phyloP scores from a whole-genome alignment of 2,888 invertebrate genomes.

The Mesorhabditis sp. region DNA sequence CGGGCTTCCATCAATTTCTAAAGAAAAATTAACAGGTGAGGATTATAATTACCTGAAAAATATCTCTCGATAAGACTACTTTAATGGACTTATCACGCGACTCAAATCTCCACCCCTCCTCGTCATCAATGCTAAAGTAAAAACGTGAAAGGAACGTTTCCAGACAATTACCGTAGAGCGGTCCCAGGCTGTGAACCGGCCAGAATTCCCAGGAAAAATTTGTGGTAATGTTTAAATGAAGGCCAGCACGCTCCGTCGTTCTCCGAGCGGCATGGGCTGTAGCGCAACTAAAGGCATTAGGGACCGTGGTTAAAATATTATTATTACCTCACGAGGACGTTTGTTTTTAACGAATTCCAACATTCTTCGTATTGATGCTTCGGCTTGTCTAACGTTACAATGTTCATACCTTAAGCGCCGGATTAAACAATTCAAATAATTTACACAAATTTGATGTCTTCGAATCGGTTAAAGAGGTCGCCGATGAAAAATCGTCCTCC shows the following conservation, averaged over 20 bases:
- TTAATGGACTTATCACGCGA: conserved; percentile 37
- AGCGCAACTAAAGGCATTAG: conserved; percentile 22
- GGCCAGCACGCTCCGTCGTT: conserved; percentile 30
- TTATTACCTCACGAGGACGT: background rate
- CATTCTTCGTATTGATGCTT: conserved; percentile 32
- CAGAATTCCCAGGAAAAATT: conserved; percentile 34
- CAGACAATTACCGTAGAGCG: conserved; percentile 23
- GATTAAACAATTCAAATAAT: background rate
- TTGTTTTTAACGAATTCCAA: conserved; percentile 27
- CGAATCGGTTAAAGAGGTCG: conserved; percentile 38
- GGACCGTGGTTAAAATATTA: background rate
- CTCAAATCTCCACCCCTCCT: conserved; percentile 39
- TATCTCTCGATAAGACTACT: conserved; percentile 31
- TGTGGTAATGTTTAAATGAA: conserved; percentile 32
- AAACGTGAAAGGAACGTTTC: background rate
- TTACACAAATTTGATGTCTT: conserved; percentile 37
- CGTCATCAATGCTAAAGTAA: conserved; percentile 37
- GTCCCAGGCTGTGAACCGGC: conserved; percentile 37
- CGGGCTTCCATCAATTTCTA: too few species aligned
- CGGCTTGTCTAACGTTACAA: conserved; percentile 32
- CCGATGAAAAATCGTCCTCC: conserved; percentile 36
- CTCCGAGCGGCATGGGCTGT: conserved; percentile 31
- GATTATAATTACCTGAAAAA: conserved; percentile 14
- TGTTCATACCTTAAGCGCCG: conserved; percentile 30
- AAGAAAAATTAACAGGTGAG: too few species aligned